Percentiles rank a stretch among this genome's conserved stretches.
These are phyloP conservation scores for Bostrychus sinensis DNA, from an alignment of 2,113 vertebrate species.

Conservation along the genomic window DNA sequence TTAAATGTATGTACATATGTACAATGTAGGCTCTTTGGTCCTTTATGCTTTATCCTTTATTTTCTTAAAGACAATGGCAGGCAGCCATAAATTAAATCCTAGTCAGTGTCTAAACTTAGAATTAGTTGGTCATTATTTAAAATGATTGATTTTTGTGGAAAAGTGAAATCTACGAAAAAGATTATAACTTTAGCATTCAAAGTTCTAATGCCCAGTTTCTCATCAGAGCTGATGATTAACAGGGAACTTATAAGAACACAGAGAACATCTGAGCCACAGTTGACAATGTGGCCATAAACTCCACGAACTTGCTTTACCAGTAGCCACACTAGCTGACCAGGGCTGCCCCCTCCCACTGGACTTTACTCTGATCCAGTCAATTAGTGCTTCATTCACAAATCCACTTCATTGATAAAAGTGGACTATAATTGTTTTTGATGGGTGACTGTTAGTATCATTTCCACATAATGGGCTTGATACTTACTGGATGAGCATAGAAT, in stretches of 20 bases:
- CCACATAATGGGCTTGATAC: background rate
- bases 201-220: conserved; percentile 33
- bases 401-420: conserved; percentile 45
- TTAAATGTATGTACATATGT: background rate
- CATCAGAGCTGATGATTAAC: conserved; percentile 52
- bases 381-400: conserved; percentile 62
- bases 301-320: conserved; percentile 46
- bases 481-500: background rate
- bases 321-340: background rate
- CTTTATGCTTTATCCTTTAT: no score
- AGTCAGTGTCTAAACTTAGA: no score
- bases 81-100: no score
- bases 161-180: conserved; percentile 13
- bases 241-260: conserved; percentile 32
- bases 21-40: no score
- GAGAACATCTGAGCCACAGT: conserved; percentile 25
- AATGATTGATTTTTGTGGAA: no score
- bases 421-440: background rate
- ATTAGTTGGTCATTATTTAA: no score
- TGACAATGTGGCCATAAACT: conserved; percentile 38
- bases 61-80: no score
- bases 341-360: conserved; percentile 10
- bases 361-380: conserved; percentile 20
- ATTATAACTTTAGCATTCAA: conserved; percentile 31
- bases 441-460: background rate